Percentiles rank a stretch among this genome's conserved stretches.
phyloP scores from a whole-genome alignment of 2,888 invertebrate genomes.

The Osmoderma eremita region DNA sequence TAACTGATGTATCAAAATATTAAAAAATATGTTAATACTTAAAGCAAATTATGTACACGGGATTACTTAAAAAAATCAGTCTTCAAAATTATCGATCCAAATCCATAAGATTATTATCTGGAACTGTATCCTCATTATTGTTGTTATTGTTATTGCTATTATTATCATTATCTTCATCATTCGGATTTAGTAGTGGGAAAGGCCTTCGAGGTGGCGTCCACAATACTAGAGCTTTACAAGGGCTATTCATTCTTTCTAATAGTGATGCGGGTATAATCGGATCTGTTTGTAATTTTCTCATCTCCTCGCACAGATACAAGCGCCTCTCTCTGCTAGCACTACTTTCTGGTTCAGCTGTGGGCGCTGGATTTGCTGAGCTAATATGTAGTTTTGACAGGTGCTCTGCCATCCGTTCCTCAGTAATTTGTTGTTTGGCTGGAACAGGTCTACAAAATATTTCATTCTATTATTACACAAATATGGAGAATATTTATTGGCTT shows the following conservation, averaged over 20 bases:
- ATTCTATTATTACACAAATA: slow-evolving; percentile 12
- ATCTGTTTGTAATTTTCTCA: slow-evolving; percentile 73
- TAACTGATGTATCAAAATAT: slow-evolving; percentile 4
- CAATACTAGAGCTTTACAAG: slow-evolving; percentile 81
- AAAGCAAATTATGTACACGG: slow-evolving; percentile 10
- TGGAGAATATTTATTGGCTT: no score
- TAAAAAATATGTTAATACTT: slow-evolving; percentile 14
- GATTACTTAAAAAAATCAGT: slow-evolving; percentile 14
- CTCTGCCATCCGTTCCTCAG: slow-evolving; percentile 86
- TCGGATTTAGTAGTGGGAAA: slow-evolving; percentile 39
- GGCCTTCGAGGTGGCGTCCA: slow-evolving; percentile 75
- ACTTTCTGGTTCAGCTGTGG: slow-evolving; percentile 54
- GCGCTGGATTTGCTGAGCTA: slow-evolving; percentile 61
- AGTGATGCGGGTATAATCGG: slow-evolving; percentile 75
- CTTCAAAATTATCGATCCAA: slow-evolving; percentile 45
- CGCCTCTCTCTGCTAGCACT: slow-evolving; percentile 57
- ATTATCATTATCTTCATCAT: slow-evolving; percentile 59
- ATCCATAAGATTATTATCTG: slow-evolving; percentile 60
- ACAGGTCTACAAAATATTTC: slow-evolving; percentile 37
- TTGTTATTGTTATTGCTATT: slow-evolving; percentile 61
- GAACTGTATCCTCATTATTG: slow-evolving; percentile 63
- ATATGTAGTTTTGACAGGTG: slow-evolving; percentile 82
- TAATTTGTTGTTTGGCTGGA: slow-evolving; percentile 77
- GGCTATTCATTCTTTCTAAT: slow-evolving; percentile 73
- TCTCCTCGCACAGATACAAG: slow-evolving; percentile 74